These are phyloP conservation scores for Drosophila tropicalis DNA, from an alignment of 1,140 invertebrate species.

Conservation along the genomic window DNA sequence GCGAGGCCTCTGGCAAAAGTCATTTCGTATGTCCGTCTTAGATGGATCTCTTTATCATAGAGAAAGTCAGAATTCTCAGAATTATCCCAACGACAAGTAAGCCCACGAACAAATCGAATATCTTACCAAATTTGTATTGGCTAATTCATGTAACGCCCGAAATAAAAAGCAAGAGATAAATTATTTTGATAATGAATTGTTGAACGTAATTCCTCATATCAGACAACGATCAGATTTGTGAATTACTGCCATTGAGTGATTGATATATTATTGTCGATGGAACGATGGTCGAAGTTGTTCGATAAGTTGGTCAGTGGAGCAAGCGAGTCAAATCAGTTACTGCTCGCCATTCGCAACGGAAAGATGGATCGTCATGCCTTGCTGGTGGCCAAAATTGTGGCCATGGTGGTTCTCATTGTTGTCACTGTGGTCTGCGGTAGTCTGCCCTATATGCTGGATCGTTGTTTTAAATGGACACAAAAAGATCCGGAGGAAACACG, in stretches of 20 bases:
- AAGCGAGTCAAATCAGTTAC: conserved; percentile 31
- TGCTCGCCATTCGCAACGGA: conserved; percentile 19
- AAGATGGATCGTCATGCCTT: conserved; percentile 80
- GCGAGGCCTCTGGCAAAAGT: conserved; percentile 50
- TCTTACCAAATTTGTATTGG: background rate
- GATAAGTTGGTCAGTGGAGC: background rate
- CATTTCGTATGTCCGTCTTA: conserved; percentile 38
- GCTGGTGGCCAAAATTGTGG: conserved; percentile 87
- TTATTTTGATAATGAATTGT: conserved; percentile 11
- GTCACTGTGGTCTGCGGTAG: conserved; percentile 88
- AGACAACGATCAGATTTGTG: conserved; percentile 48
- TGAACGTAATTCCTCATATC: conserved; percentile 47
- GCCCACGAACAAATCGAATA: no score
- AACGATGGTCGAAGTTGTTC: background rate
- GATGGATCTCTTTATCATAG: no score
- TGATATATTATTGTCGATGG: conserved; percentile 47
- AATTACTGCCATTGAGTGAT: conserved; percentile 11
- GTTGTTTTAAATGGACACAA: conserved; percentile 86
- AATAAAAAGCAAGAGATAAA: conserved; percentile 2
- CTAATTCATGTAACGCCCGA: conserved; percentile 1
- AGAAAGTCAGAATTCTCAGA: no score
- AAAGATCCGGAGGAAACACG: conserved; percentile 83
- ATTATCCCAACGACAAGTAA: no score
- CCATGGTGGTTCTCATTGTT: conserved; percentile 88
- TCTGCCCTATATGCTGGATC: conserved; percentile 87